Conservation (phyloP, 2,888 invertebrate species). For the Entomobrya multifasciata region DNA sequence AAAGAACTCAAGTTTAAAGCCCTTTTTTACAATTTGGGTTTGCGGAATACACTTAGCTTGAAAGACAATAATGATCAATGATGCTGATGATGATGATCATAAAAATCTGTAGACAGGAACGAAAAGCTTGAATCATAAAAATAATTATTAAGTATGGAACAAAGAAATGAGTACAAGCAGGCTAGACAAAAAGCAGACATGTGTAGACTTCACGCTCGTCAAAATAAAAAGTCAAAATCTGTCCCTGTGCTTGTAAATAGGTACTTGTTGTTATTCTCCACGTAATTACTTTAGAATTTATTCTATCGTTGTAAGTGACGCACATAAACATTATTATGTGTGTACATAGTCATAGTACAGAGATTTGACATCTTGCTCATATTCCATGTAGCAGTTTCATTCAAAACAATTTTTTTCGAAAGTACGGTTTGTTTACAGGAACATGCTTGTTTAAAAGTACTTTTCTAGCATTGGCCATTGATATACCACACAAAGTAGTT, state of each 20-base stretch:
- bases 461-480: not conserved
- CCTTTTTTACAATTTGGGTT: not conserved
- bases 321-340: not conserved
- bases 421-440: not conserved
- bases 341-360: no score
- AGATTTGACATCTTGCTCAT: no score
- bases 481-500: not conserved
- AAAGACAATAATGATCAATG: no score
- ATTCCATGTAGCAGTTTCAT: not conserved
- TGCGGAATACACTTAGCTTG: no score
- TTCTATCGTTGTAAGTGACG: not conserved
- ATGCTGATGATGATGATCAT: slow-evolving; percentile 37
- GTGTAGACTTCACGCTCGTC: slow-evolving; percentile 32
- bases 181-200: slow-evolving; percentile 54
- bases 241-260: not conserved
- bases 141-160: slow-evolving; percentile 24
- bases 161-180: slow-evolving; percentile 54
- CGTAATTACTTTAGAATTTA: not conserved
- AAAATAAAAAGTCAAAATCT: slow-evolving; percentile 37
- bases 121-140: slow-evolving; percentile 42
- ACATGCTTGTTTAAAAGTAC: not conserved
- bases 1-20: no score
- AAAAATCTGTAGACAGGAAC: slow-evolving; percentile 66
- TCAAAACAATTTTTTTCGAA: no score
- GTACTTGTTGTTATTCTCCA: not conserved